These are phyloP conservation scores for Probosciger aterrimus DNA, from an alignment of 2,113 vertebrate genomes.

Conservation along the genomic window DNA sequence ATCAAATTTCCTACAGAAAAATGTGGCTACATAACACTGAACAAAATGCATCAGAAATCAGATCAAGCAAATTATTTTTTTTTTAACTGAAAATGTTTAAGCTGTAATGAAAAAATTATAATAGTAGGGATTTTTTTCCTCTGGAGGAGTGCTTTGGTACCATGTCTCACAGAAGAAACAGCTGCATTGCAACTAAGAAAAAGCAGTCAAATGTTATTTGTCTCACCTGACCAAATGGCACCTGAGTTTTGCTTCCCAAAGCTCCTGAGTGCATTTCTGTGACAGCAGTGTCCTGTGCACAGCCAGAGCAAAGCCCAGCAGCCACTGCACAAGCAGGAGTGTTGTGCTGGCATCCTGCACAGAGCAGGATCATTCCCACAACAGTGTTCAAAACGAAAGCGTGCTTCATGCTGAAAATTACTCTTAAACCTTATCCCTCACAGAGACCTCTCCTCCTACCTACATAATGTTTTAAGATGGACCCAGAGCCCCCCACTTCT, in stretches of 20 bases:
- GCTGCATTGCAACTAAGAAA: not conserved
- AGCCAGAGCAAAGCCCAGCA: not conserved
- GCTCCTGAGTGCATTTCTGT: not conserved
- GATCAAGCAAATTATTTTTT: constrained; percentile 28
- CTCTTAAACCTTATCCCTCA: not conserved
- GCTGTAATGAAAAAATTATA: constrained; percentile 27
- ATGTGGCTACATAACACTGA: not conserved
- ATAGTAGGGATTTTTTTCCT: not conserved
- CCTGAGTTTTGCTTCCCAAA: not conserved
- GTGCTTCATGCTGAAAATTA: accelerated
- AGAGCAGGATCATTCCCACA: not conserved
- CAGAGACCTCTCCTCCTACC: not conserved
- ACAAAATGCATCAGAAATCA: constrained; percentile 53
- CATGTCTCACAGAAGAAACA: accelerated
- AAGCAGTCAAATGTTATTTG: not conserved
- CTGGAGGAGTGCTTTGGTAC: not conserved
- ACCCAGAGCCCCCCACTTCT: accelerated
- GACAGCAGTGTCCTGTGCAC: not conserved
- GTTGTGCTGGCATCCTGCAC: accelerated
- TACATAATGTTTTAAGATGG: accelerated
- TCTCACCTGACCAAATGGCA: not conserved
- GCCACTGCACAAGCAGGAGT: accelerated
- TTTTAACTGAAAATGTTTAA: constrained; percentile 20
- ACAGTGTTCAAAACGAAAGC: accelerated
- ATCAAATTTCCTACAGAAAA: constrained; percentile 52